Conservation (phyloP, 2,888 invertebrate genomes). For the Agrypnus murinus region DNA sequence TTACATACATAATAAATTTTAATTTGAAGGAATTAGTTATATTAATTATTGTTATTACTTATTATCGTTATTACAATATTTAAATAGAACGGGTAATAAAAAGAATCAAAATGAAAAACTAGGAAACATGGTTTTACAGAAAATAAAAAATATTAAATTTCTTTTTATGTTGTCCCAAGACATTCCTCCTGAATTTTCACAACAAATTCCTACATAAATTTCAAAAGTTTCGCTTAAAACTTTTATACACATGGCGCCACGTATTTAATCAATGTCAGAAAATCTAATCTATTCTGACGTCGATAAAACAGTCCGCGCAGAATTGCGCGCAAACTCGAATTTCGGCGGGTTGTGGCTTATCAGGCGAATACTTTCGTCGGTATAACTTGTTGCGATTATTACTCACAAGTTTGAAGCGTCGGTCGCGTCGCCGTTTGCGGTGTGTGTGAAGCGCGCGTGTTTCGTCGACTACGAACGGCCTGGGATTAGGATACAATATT, state of each 20-base stretch:
- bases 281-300: constrained; percentile 11
- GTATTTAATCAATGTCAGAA: background rate
- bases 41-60: no score
- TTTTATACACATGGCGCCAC: background rate
- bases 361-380: constrained; percentile 40
- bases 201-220: no score
- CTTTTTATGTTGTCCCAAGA: no score
- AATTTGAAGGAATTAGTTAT: no score
- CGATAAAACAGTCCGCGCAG: constrained; percentile 34
- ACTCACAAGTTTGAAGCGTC: constrained; percentile 37
- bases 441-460: constrained; percentile 22
- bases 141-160: no score
- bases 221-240: background rate
- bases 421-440: constrained; percentile 35
- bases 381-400: constrained; percentile 44
- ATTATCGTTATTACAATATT: no score
- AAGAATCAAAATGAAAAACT: no score
- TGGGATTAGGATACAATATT: background rate
- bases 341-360: constrained; percentile 54
- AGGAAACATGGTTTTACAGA: no score
- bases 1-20: no score
- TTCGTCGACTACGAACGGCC: background rate
- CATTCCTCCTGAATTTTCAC: no score
- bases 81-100: no score
- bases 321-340: constrained; percentile 42